Evolutionary conservation across 1,140 invertebrate genomes (phyloP).

Genomic region (Papilio helenus): DNA sequence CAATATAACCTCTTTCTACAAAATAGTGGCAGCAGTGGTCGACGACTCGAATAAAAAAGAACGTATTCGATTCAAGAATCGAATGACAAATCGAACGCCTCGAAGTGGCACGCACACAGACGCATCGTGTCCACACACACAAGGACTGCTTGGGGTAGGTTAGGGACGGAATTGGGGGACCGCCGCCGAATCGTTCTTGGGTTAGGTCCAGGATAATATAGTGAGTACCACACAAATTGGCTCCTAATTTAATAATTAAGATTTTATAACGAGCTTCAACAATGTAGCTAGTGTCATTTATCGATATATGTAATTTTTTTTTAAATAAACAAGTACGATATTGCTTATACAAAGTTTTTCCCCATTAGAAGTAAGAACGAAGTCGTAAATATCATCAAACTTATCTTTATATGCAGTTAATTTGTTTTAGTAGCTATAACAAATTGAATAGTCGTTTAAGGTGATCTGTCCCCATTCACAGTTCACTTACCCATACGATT

Average conservation of each 20-base stretch:
- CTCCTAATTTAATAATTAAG: constrained; percentile 40
- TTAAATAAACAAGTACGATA: too few species aligned
- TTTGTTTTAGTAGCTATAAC: constrained; percentile 40
- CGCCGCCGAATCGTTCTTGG: constrained; percentile 71
- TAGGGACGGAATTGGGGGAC: constrained; percentile 73
- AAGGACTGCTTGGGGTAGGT: constrained; percentile 71
- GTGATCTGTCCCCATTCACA: constrained; percentile 42
- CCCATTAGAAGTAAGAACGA: background rate
- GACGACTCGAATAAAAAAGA: constrained; percentile 38
- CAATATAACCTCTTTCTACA: background rate
- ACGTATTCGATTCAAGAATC: constrained; percentile 50
- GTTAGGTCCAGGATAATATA: constrained; percentile 73
- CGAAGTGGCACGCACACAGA: constrained; percentile 52
- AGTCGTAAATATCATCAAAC: background rate
- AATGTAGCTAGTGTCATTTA: too few species aligned
- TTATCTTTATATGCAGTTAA: background rate
- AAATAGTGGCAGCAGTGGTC: constrained; percentile 15
- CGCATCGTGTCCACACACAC: constrained; percentile 45
- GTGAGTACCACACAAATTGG: constrained; percentile 56
- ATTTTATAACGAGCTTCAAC: background rate
- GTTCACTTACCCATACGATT: constrained; percentile 57
- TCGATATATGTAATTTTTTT: too few species aligned
- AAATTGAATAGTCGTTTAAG: constrained; percentile 10
- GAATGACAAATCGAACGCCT: constrained; percentile 62
- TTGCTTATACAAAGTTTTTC: too few species aligned